These are phyloP conservation scores for Brachionus plicatilis DNA, from an alignment of 1,140 invertebrate species.

Conservation along the genomic window DNA sequence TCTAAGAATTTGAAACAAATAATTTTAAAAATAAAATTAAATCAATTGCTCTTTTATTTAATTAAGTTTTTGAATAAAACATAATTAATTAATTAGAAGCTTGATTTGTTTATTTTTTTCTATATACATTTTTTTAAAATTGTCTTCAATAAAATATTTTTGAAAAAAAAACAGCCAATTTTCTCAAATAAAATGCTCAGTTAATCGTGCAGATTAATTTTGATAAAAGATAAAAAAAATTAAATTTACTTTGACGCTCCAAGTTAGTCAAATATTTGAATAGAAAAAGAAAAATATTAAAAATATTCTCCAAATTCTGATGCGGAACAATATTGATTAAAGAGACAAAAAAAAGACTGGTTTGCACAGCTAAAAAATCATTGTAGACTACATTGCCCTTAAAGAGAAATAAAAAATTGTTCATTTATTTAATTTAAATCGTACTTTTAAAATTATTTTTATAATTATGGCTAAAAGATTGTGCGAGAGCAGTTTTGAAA, in stretches of 20 bases:
- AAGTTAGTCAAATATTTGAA: not conserved
- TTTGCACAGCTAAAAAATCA: conserved; percentile 16
- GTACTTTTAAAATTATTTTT: not conserved
- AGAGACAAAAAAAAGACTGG: not conserved
- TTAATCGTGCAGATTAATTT: too few relatives aligned
- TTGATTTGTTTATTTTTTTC: too few relatives aligned
- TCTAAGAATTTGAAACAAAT: too few relatives aligned
- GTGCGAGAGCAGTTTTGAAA: not conserved
- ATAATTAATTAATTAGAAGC: too few relatives aligned
- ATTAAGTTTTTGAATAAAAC: too few relatives aligned
- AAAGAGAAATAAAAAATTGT: not conserved
- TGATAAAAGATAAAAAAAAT: not conserved
- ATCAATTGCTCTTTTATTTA: too few relatives aligned
- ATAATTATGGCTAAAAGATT: not conserved
- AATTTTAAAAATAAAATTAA: too few relatives aligned
- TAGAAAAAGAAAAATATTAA: conserved; percentile 2
- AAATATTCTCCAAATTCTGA: conserved; percentile 25
- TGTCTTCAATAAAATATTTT: too few relatives aligned
- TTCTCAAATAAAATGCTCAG: too few relatives aligned
- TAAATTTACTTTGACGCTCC: not conserved
- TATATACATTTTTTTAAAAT: too few relatives aligned
- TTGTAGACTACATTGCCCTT: not conserved
- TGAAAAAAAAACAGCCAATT: too few relatives aligned
- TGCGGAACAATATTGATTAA: not conserved
- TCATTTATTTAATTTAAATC: not conserved